These are phyloP conservation scores for Campoletis raptor DNA, from an alignment of 2,888 invertebrate species.

Conservation along the genomic window DNA sequence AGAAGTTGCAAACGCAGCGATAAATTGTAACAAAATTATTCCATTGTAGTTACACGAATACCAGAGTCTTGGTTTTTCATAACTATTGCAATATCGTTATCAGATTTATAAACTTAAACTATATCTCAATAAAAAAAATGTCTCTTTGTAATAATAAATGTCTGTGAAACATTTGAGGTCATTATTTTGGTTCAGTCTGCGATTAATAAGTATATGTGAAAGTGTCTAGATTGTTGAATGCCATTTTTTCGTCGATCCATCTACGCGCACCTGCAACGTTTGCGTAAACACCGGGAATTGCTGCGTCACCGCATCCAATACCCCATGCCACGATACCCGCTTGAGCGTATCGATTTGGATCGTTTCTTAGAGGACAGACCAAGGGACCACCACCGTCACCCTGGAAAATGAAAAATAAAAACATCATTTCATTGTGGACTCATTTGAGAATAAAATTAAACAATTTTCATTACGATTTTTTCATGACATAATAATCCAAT, in stretches of 20 bases:
- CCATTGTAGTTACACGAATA: background rate
- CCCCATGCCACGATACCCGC: conserved; percentile 93
- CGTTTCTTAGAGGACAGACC: conserved; percentile 89
- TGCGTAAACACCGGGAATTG: conserved; percentile 91
- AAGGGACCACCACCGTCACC: conserved; percentile 93
- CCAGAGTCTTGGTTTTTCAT: background rate
- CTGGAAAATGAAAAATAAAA: conserved; percentile 74
- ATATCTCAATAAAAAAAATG: background rate
- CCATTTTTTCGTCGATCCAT: conserved; percentile 90
- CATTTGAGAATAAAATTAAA: background rate
- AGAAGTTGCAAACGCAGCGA: background rate
- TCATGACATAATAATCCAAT: background rate
- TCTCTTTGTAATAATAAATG: background rate
- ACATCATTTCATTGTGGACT: background rate
- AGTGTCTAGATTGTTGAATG: conserved; percentile 85
- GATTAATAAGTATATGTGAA: conserved; percentile 77
- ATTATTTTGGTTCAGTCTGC: conserved; percentile 11
- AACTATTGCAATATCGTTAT: background rate
- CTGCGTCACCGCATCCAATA: conserved; percentile 90
- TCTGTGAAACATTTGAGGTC: background rate
- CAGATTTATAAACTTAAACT: background rate
- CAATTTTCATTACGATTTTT: background rate
- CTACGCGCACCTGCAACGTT: conserved; percentile 88
- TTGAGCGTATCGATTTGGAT: conserved; percentile 85
- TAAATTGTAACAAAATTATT: background rate